Conservation (phyloP, 2,888 invertebrate species). For the Scaeva pyrastri region DNA sequence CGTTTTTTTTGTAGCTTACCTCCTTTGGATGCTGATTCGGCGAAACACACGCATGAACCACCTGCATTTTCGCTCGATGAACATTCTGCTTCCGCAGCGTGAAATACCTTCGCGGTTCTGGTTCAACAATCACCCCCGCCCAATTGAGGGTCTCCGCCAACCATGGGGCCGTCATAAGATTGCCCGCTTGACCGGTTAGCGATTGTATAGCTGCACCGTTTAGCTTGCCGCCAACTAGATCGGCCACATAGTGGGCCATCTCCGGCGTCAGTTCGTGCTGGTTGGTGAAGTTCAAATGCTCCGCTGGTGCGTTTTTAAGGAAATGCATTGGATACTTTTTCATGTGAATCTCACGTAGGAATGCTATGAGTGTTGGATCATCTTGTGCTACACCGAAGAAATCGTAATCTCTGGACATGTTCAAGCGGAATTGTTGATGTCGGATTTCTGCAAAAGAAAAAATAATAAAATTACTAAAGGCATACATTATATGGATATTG, state of each 20-base stretch:
- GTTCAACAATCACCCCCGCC: slow-evolving; percentile 91
- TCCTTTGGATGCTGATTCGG: slow-evolving; percentile 91
- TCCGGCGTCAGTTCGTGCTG: slow-evolving; percentile 81
- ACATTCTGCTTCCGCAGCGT: slow-evolving; percentile 86
- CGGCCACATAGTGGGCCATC: slow-evolving; percentile 83
- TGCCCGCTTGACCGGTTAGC: slow-evolving; percentile 86
- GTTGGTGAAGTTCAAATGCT: slow-evolving; percentile 79
- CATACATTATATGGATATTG: slow-evolving; percentile 38
- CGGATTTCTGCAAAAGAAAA: slow-evolving; percentile 85
- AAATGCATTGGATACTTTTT: slow-evolving; percentile 83
- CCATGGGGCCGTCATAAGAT: slow-evolving; percentile 88
- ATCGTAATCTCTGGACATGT: slow-evolving; percentile 92
- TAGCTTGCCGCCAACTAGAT: slow-evolving; percentile 82
- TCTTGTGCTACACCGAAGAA: slow-evolving; percentile 90
- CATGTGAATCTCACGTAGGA: slow-evolving; percentile 90
- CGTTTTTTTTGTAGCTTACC: slow-evolving; percentile 83
- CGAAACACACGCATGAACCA: slow-evolving; percentile 92
- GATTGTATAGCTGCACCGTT: slow-evolving; percentile 90
- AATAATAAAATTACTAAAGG: slow-evolving; percentile 47
- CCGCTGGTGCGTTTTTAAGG: slow-evolving; percentile 78
- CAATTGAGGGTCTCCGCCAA: slow-evolving; percentile 89
- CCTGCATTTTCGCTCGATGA: slow-evolving; percentile 86
- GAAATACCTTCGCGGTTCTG: slow-evolving; percentile 91
- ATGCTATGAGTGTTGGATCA: slow-evolving; percentile 89
- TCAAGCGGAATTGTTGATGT: slow-evolving; percentile 91